Conservation (phyloP, 2,797 vertebrate genomes). For the Acipenser oxyrinchus region DNA sequence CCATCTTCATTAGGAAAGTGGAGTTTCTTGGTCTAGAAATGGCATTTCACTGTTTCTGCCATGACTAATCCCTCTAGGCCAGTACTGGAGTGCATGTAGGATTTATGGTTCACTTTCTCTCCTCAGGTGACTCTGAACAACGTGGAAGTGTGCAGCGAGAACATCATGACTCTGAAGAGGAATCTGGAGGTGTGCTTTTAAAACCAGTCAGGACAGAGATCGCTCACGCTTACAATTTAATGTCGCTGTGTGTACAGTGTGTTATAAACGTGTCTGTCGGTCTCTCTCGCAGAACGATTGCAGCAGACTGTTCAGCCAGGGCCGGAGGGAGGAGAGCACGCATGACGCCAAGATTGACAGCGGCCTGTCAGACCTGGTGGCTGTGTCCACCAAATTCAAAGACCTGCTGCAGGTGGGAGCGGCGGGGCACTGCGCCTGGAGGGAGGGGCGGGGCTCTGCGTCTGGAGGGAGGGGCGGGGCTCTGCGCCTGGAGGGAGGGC, state of each 20-base stretch:
- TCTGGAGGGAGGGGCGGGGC: too few species aligned
- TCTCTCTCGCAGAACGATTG: constrained; percentile 75
- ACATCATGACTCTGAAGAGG: constrained; percentile 92
- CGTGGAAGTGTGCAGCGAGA: constrained; percentile 89
- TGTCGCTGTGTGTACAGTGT: not conserved
- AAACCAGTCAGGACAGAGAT: too few species aligned
- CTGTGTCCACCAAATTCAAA: constrained; percentile 85
- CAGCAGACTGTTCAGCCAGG: constrained; percentile 82
- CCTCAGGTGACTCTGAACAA: constrained; percentile 90
- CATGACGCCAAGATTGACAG: constrained; percentile 91
- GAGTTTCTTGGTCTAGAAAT: too few species aligned
- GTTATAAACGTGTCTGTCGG: not conserved
- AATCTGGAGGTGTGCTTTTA: constrained; percentile 74
- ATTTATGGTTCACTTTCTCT: constrained; percentile 6
- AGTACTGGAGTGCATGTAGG: too few species aligned
- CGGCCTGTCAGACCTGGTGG: constrained; percentile 86
- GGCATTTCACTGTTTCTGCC: too few species aligned
- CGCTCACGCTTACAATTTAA: too few species aligned
- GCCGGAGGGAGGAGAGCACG: constrained; percentile 72
- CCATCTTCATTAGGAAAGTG: too few species aligned
- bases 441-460: not conserved
- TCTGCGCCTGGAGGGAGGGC: too few species aligned
- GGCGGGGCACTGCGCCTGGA: too few species aligned
- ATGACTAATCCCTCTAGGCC: too few species aligned
- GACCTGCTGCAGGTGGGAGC: constrained; percentile 86